phyloP scores from a whole-genome alignment of 2,113 vertebrate genomes.

The Dinomys branickii region DNA sequence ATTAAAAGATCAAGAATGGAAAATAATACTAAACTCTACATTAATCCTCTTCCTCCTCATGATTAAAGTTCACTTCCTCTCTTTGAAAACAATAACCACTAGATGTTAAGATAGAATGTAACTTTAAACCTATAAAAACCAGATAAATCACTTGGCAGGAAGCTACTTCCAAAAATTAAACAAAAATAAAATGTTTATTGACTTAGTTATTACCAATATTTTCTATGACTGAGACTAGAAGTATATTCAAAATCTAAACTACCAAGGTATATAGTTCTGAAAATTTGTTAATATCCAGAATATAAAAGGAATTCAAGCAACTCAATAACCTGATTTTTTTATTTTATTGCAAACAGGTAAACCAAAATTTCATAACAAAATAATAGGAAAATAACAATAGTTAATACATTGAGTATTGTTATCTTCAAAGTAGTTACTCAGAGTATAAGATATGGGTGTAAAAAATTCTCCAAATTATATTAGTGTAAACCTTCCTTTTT shows the following conservation, averaged over 20 bases:
- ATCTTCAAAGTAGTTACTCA: not conserved
- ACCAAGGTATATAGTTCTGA: not conserved
- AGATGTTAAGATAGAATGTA: not conserved
- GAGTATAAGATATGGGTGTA: not conserved
- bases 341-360: not conserved
- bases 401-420: not conserved
- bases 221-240: not conserved
- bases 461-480: not conserved
- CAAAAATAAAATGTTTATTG: slow-evolving; percentile 16
- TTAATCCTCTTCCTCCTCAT: not conserved
- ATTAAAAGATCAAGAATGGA: not conserved
- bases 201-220: not conserved
- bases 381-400: not conserved
- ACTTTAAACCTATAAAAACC: not conserved
- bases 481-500: not conserved
- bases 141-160: not conserved
- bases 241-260: slow-evolving; percentile 21
- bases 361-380: not conserved
- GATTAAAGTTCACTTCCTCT: not conserved
- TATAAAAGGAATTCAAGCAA: not conserved
- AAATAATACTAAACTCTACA: not conserved
- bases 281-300: not conserved
- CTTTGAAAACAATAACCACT: not conserved
- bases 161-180: slow-evolving; percentile 26
- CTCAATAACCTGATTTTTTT: not conserved